phyloP scores from a whole-genome alignment of 35 echinoderm and acorn worm species.

The Lytechinus pictus region DNA sequence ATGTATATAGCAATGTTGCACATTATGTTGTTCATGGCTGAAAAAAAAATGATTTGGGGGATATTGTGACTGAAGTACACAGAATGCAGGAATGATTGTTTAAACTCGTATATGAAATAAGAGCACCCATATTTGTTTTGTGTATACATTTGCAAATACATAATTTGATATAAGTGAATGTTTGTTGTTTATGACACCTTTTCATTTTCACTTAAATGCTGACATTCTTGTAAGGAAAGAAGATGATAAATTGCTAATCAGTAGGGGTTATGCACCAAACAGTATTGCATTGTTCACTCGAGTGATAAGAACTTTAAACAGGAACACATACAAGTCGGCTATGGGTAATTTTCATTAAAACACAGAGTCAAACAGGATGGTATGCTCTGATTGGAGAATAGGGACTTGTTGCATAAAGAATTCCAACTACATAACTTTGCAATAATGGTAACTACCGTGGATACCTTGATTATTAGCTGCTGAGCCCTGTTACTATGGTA shows the following conservation, averaged over 20 bases:
- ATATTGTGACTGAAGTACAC: not conserved
- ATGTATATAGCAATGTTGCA: not conserved
- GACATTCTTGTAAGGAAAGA: not conserved
- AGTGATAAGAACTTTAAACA: not conserved
- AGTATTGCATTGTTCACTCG: not conserved
- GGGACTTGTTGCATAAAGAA: too few relatives aligned
- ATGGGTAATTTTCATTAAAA: too few relatives aligned
- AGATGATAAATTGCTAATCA: not conserved
- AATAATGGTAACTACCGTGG: too few relatives aligned
- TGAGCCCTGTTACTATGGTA: too few relatives aligned
- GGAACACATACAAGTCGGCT: not conserved
- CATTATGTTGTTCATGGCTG: slow-evolving; percentile 11
- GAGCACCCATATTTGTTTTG: not conserved
- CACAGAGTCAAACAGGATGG: too few relatives aligned
- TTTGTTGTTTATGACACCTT: not conserved
- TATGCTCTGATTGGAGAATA: too few relatives aligned
- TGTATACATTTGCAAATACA: not conserved
- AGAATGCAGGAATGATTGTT: not conserved
- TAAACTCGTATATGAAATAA: not conserved
- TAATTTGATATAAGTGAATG: not conserved
- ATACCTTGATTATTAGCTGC: too few relatives aligned
- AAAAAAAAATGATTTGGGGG: not conserved
- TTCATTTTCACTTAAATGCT: not conserved
- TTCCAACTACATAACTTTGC: too few relatives aligned
- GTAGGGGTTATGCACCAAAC: not conserved